Conservation (phyloP, 1,140 invertebrate genomes). For the Phymorhynchus buccinoides region DNA sequence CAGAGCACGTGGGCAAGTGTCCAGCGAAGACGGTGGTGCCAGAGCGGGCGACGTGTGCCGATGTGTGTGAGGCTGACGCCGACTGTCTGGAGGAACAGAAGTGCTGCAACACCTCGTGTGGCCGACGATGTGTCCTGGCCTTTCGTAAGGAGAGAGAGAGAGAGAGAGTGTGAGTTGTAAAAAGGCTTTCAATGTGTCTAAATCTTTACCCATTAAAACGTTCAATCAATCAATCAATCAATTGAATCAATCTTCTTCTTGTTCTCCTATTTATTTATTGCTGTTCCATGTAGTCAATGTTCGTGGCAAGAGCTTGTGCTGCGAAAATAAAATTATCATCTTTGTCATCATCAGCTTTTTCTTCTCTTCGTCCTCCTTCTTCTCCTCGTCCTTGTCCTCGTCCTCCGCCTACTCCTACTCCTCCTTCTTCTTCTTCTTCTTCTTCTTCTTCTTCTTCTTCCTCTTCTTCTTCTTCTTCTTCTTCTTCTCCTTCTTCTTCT, state of each 20-base stretch:
- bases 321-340: no score
- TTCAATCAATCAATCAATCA: no score
- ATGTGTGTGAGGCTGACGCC: background rate
- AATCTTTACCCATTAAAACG: no score
- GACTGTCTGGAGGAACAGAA: conserved; percentile 30
- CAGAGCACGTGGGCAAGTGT: background rate
- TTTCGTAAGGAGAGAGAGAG: conserved; percentile 12
- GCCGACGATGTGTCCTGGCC: conserved; percentile 29
- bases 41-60: background rate
- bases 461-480: background rate
- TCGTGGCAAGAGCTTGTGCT: no score
- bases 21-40: background rate
- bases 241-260: no score
- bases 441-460: background rate
- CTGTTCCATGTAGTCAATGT: no score
- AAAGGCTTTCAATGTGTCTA: no score
- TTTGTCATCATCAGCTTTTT: background rate
- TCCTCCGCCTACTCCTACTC: no score
- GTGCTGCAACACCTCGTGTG: conserved; percentile 31
- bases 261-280: no score
- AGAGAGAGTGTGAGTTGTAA: no score
- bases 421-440: no score
- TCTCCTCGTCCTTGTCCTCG: no score
- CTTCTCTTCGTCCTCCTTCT: background rate
- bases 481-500: background rate